These are phyloP conservation scores for Amblyopsis rosae DNA, from an alignment of 2,113 vertebrate genomes.

Conservation along the genomic window DNA sequence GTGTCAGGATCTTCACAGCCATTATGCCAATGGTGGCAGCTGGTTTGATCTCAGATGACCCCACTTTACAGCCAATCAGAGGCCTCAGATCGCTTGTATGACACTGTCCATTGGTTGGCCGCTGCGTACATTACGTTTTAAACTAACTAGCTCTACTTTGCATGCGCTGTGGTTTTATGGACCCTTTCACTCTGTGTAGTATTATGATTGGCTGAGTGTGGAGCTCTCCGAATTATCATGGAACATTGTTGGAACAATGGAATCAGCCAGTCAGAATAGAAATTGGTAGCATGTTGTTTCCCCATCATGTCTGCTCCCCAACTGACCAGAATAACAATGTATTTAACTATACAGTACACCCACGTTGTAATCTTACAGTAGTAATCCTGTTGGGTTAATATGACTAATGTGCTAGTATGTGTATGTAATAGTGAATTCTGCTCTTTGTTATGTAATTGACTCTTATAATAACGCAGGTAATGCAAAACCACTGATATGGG, in stretches of 20 bases:
- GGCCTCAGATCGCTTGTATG: conserved; percentile 93
- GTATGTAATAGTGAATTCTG: too few species aligned
- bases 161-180: conserved; percentile 40
- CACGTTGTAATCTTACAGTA: not conserved
- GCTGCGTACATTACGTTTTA: conserved; percentile 44
- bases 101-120: conserved; percentile 64
- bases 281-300: conserved; percentile 27
- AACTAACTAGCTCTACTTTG: conserved; percentile 44
- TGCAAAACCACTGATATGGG: too few species aligned
- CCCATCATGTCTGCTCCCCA: conserved; percentile 23
- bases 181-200: conserved; percentile 27
- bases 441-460: not conserved
- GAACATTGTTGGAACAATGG: conserved; percentile 44
- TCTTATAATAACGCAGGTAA: not conserved
- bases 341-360: not conserved
- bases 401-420: not conserved
- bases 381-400: not conserved
- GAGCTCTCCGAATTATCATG: conserved; percentile 55
- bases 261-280: conserved; percentile 78
- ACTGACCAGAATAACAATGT: conserved; percentile 36
- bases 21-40: conserved; percentile 99
- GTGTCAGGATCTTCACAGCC: conserved; percentile 97
- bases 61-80: conserved; percentile 97
- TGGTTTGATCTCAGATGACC: conserved; percentile 96
- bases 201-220: conserved; percentile 84